Percentiles rank a stretch among this genome's conserved stretches.
These are phyloP conservation scores for Grammomys surdaster DNA, from an alignment of 2,113 vertebrate genomes.

Conservation along the genomic window DNA sequence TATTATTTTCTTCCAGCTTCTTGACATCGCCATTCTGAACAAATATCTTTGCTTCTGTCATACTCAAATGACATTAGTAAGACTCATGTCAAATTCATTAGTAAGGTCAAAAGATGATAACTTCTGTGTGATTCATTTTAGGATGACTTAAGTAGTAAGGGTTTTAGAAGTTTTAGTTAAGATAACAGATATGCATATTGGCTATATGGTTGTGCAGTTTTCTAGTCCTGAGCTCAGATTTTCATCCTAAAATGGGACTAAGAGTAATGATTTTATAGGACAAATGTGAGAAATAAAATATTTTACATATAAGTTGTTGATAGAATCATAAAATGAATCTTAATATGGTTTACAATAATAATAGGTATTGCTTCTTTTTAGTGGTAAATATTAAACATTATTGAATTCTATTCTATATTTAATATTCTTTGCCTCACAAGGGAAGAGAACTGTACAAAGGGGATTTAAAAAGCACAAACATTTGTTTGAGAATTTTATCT, in stretches of 20 bases:
- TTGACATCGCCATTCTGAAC: not conserved
- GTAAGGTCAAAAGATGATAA: not conserved
- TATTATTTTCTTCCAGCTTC: not conserved
- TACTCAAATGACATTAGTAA: not conserved
- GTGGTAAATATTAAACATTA: not conserved
- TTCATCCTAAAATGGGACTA: not conserved
- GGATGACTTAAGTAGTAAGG: not conserved
- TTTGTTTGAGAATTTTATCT: slow-evolving; percentile 2
- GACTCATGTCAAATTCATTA: not conserved
- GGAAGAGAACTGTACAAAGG: not conserved
- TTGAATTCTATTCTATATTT: not conserved
- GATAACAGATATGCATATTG: not conserved
- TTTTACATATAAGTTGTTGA: not conserved
- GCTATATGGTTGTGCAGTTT: not conserved
- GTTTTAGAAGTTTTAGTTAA: not conserved
- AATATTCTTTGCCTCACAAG: not conserved
- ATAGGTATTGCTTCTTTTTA: not conserved
- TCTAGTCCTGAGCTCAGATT: not conserved
- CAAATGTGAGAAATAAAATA: not conserved
- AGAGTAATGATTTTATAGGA: not conserved
- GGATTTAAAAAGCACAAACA: not conserved
- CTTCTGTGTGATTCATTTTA: not conserved
- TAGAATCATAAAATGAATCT: not conserved
- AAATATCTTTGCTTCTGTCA: not conserved
- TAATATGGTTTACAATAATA: not conserved